phyloP scores from a whole-genome alignment of 2,113 vertebrate species.

The Pelecanus crispus region DNA sequence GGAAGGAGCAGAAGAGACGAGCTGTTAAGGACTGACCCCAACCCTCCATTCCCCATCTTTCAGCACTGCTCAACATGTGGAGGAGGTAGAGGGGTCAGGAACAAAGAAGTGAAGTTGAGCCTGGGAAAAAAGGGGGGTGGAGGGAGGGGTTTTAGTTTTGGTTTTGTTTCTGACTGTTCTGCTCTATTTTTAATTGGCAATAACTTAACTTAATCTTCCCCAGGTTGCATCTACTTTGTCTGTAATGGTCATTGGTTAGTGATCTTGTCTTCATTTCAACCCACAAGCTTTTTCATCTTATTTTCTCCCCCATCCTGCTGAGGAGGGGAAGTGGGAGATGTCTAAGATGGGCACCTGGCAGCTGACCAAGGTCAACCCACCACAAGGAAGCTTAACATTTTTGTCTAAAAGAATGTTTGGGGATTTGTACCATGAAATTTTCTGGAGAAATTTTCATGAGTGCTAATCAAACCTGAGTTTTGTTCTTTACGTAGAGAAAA shows the following conservation, averaged over 20 bases:
- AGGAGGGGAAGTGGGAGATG: not conserved
- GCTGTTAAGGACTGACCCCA: not conserved
- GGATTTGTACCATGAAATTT: not conserved
- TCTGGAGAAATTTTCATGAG: not conserved
- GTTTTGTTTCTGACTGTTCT: not conserved
- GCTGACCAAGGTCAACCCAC: not conserved
- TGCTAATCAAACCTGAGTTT: not conserved
- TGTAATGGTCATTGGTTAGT: not conserved
- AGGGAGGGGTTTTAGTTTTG: not conserved
- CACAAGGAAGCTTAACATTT: not conserved
- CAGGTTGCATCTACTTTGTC: not conserved
- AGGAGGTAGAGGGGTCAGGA: not conserved
- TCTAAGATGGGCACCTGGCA: not conserved
- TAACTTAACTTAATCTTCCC: not conserved
- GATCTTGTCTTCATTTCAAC: not conserved
- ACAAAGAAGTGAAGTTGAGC: fast-evolving
- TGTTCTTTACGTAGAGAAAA: not conserved
- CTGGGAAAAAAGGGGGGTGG: not conserved
- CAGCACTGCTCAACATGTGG: not conserved
- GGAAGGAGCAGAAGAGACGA: not conserved
- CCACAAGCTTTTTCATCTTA: not conserved
- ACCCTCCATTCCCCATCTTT: not conserved
- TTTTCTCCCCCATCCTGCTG: not conserved
- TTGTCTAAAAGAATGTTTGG: not conserved
- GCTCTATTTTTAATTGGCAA: not conserved